A percentile compares a stretch with the other conserved stretches of the same genome.
Evolutionary conservation across 2,797 vertebrate genomes (phyloP).

Genomic region (Sebastes miniatus): DNA sequence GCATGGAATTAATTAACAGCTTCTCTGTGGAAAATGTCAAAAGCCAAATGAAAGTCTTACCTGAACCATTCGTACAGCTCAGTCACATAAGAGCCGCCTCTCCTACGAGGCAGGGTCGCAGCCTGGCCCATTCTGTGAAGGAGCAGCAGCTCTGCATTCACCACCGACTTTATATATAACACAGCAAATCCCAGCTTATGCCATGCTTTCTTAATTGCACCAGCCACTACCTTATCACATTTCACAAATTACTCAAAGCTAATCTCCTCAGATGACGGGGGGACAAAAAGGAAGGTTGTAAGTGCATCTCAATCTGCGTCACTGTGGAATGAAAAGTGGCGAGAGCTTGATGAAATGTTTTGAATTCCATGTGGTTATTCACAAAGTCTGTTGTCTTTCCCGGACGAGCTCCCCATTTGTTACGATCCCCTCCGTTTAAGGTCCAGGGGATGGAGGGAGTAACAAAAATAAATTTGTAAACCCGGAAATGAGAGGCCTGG

Average conservation of each 20-base stretch:
- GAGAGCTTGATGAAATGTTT: neutral
- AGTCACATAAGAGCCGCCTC: conserved; percentile 70
- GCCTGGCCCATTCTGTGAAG: conserved; percentile 75
- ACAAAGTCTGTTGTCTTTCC: neutral
- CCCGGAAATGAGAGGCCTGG: too few relatives aligned
- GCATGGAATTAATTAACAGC: neutral
- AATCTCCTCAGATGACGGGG: conserved; percentile 48
- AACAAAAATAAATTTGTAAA: too few relatives aligned
- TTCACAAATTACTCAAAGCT: conserved; percentile 62
- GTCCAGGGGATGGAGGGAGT: too few relatives aligned
- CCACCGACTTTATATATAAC: conserved; percentile 26
- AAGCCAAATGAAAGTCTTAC: conserved; percentile 62
- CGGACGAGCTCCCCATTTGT: too few relatives aligned
- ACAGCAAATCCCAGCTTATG: conserved; percentile 69
- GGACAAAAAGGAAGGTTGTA: neutral
- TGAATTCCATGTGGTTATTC: neutral
- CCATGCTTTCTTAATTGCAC: conserved; percentile 58
- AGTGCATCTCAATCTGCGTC: neutral
- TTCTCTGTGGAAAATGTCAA: neutral
- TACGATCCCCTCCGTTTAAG: too few relatives aligned
- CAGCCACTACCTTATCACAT: conserved; percentile 43
- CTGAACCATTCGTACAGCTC: conserved; percentile 81
- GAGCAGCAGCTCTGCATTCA: neutral
- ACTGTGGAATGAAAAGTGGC: neutral
- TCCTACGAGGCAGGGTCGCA: conserved; percentile 65